A percentile compares a stretch with the other conserved stretches of the same genome.
Evolutionary conservation across 1,140 invertebrate species (phyloP).

Genomic region (Drosophila littoralis): DNA sequence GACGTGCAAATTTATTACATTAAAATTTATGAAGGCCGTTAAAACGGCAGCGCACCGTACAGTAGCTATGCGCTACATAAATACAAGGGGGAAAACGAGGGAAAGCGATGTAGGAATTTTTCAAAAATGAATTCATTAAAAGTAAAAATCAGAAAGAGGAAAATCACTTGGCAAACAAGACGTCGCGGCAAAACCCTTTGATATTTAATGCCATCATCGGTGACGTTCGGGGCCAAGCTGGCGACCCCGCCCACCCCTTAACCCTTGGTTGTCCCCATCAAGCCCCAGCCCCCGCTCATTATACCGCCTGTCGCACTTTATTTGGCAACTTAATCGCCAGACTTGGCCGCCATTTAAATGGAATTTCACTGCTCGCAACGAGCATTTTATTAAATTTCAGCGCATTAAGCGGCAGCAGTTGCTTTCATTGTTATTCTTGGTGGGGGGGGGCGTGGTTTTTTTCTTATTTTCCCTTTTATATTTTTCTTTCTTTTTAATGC

Average conservation of each 20-base stretch:
- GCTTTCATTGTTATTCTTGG: slow-evolving; percentile 34
- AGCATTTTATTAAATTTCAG: slow-evolving; percentile 76
- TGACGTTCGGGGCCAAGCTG: slow-evolving; percentile 37
- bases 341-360: slow-evolving; percentile 72
- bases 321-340: slow-evolving; percentile 80
- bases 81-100: slow-evolving; percentile 3
- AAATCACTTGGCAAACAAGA: slow-evolving; percentile 73
- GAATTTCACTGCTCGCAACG: slow-evolving; percentile 51
- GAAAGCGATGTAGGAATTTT: slow-evolving; percentile 41
- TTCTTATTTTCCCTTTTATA: slow-evolving; percentile 2
- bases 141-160: slow-evolving; percentile 73
- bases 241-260: neutral
- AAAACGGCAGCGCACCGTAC: slow-evolving; percentile 44
- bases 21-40: slow-evolving; percentile 71
- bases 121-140: slow-evolving; percentile 81
- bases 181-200: slow-evolving; percentile 62
- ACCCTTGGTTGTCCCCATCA: neutral
- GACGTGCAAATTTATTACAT: slow-evolving; percentile 59
- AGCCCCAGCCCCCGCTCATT: slow-evolving; percentile 28
- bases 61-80: neutral
- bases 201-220: slow-evolving; percentile 70
- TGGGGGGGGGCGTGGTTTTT: neutral
- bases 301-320: slow-evolving; percentile 67
- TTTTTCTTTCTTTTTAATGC: slow-evolving; percentile 19
- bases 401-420: slow-evolving; percentile 62